Percentiles rank a stretch among this genome's conserved stretches.
phyloP scores from a whole-genome alignment of 2,797 vertebrate genomes.

The Gymnoscopelus microlampas region DNA sequence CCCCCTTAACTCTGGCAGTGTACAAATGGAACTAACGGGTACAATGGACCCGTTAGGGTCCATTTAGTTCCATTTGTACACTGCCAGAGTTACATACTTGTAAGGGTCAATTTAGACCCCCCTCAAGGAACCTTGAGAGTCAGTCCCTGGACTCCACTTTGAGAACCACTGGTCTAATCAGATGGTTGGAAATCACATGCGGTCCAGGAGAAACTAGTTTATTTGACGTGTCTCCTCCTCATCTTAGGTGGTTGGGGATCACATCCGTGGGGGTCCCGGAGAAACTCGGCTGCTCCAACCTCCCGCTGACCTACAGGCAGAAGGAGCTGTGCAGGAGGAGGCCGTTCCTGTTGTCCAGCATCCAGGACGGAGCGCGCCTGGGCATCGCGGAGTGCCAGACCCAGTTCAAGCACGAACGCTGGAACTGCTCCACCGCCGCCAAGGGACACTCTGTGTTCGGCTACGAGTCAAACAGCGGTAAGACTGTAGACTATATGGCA shows the following conservation, averaged over 20 bases:
- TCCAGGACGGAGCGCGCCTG: constrained; percentile 89
- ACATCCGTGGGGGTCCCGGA: constrained; percentile 85
- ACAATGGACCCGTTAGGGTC: too few relatives aligned
- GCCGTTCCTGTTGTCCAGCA: constrained; percentile 86
- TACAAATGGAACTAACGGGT: too few relatives aligned
- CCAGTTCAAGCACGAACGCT: constrained; percentile 93
- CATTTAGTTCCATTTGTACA: too few relatives aligned
- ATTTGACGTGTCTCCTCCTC: constrained; percentile 25
- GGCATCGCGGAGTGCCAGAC: constrained; percentile 90
- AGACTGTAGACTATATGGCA: constrained; percentile 48
- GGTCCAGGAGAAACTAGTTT: neutral
- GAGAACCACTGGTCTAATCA: too few relatives aligned
- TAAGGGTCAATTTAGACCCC: too few relatives aligned
- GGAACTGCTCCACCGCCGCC: constrained; percentile 88
- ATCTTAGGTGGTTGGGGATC: constrained; percentile 89
- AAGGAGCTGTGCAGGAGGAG: constrained; percentile 88
- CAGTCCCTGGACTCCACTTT: too few relatives aligned
- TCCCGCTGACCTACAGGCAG: constrained; percentile 86
- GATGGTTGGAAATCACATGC: too few relatives aligned
- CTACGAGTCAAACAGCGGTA: constrained; percentile 89
- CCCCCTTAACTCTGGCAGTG: too few relatives aligned
- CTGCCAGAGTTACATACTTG: too few relatives aligned
- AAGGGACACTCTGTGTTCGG: constrained; percentile 79
- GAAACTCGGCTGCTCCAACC: constrained; percentile 81
- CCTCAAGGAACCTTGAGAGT: too few relatives aligned